Evolutionary conservation across 2,113 vertebrate genomes (phyloP).

Genomic region (Callipepla squamata): DNA sequence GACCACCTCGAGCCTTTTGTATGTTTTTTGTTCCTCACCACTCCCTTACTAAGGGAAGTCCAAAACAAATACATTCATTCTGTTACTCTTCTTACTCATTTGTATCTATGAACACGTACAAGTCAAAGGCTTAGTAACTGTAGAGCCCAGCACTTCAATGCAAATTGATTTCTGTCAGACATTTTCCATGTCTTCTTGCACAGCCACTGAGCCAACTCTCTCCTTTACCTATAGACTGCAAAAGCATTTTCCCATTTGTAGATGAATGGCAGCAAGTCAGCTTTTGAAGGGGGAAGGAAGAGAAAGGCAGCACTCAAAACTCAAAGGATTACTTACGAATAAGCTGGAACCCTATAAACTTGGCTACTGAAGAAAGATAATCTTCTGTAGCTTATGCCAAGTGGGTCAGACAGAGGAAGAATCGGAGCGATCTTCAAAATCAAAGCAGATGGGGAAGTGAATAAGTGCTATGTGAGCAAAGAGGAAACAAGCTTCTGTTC

Average conservation of each 20-base stretch:
- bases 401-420: constrained; percentile 73
- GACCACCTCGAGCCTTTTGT: background rate
- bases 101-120: background rate
- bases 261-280: background rate
- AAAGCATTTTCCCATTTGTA: background rate
- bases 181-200: background rate
- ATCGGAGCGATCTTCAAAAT: constrained; percentile 58
- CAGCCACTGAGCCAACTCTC: background rate
- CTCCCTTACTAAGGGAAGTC: background rate
- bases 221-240: background rate
- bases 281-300: background rate
- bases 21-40: background rate
- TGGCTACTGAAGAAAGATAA: constrained; percentile 54
- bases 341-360: constrained; percentile 53
- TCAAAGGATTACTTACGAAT: background rate
- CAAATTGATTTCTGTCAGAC: background rate
- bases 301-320: constrained; percentile 20
- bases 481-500: constrained; percentile 39
- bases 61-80: background rate
- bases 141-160: background rate
- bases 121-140: background rate
- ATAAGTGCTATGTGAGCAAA: constrained; percentile 15
- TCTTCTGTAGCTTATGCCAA: constrained; percentile 56
- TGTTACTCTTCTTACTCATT: background rate
- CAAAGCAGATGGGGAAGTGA: constrained; percentile 65